Evolutionary conservation across 2,113 vertebrate species (phyloP).

Genomic region (Microcebus jonahi): DNA sequence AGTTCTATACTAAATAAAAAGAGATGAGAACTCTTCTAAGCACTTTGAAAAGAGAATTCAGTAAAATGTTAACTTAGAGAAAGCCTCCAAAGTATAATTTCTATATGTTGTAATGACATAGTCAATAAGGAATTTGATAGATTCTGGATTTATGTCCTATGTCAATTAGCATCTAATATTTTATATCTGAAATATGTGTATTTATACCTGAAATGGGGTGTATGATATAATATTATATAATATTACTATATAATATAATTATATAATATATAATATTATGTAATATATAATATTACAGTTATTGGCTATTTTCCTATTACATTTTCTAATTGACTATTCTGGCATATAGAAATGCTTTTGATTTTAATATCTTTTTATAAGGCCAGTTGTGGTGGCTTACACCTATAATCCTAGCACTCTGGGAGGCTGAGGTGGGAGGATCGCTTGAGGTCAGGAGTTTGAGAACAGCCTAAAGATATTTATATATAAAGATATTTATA

Average conservation of each 20-base stretch:
- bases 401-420: no score
- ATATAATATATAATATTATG: no score
- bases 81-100: background rate
- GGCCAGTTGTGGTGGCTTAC: no score
- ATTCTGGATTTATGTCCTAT: background rate
- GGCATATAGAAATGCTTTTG: slow-evolving; percentile 12
- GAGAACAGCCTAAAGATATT: no score
- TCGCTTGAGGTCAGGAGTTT: no score
- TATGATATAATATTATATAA: background rate
- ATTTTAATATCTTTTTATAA: slow-evolving; percentile 21
- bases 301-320: background rate
- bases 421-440: no score
- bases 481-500: no score
- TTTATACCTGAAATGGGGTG: background rate
- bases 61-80: slow-evolving; percentile 28
- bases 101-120: background rate
- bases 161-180: background rate
- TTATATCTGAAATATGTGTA: background rate
- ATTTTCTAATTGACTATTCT: background rate
- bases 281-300: no score
- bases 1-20: slow-evolving; percentile 43
- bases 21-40: background rate
- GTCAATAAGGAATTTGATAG: background rate
- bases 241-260: no score
- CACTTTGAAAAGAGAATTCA: background rate